Percentiles rank a stretch among this genome's conserved stretches.
Conservation (phyloP, 2,797 vertebrate species). For the Rhinophrynus dorsalis region DNA sequence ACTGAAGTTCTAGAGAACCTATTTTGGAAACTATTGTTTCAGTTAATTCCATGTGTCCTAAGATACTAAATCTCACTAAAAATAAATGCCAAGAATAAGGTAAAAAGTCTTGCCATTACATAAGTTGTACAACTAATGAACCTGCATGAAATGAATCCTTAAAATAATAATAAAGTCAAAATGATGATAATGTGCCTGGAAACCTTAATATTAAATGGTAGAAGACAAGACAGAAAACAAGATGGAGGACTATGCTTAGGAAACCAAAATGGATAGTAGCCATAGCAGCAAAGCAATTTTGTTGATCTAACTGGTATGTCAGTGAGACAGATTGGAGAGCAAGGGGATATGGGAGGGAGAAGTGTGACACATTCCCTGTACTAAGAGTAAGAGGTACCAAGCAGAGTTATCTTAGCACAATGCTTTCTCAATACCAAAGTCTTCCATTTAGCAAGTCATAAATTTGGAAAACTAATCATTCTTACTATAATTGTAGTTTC, state of each 20-base stretch:
- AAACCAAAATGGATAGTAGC: background rate
- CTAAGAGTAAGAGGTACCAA: too few species aligned
- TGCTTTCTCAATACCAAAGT: too few species aligned
- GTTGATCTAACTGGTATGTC: background rate
- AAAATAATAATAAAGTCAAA: constrained; percentile 5
- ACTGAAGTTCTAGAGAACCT: too few species aligned
- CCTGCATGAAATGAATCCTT: constrained; percentile 55
- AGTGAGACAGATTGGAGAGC: background rate
- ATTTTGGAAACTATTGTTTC: too few species aligned
- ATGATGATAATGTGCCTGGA: constrained; percentile 25
- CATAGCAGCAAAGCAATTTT: background rate
- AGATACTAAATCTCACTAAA: too few species aligned
- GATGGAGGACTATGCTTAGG: background rate
- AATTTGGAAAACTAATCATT: too few species aligned
- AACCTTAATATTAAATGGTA: constrained; percentile 27
- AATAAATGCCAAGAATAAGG: constrained; percentile 46
- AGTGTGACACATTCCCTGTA: background rate
- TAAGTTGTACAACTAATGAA: constrained; percentile 52
- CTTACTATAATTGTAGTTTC: too few species aligned
- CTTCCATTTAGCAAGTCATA: too few species aligned
- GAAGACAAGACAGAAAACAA: background rate
- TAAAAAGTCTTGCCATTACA: background rate
- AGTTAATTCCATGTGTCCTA: too few species aligned
- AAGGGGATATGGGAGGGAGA: background rate
- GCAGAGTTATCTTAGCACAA: too few species aligned